Evolutionary conservation across 2,888 invertebrate species (phyloP).

Genomic region (Cecidostiba fungosa): DNA sequence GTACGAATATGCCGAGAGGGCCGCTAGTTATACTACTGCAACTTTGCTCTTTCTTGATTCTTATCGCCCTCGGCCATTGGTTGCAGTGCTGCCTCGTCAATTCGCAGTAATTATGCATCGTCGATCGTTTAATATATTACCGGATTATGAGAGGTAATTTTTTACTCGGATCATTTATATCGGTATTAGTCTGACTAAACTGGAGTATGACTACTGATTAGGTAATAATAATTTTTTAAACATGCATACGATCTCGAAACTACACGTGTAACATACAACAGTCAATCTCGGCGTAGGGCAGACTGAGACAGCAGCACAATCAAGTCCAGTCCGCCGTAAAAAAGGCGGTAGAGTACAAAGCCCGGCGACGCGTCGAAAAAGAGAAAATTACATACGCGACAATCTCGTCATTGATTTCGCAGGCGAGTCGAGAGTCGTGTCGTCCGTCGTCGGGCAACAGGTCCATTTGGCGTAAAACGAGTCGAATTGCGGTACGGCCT

Average conservation of each 20-base stretch:
- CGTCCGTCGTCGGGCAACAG: slow-evolving; percentile 72
- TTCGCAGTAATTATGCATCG: neutral
- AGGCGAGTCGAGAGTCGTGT: neutral
- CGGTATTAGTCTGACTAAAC: neutral
- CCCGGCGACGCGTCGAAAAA: slow-evolving; percentile 4
- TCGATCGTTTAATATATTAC: neutral
- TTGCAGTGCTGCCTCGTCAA: neutral
- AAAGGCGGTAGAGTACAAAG: neutral
- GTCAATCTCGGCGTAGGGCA: neutral
- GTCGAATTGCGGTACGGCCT: slow-evolving; percentile 67
- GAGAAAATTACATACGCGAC: slow-evolving; percentile 42
- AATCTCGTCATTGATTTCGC: slow-evolving; percentile 59
- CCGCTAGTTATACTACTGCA: slow-evolving; percentile 49
- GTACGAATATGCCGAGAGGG: slow-evolving; percentile 72
- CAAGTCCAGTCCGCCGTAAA: slow-evolving; percentile 5
- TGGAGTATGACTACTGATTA: too few species aligned
- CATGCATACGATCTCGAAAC: too few species aligned
- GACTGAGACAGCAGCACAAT: neutral
- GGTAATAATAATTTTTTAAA: too few species aligned
- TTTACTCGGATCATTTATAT: neutral
- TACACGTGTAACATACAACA: too few species aligned
- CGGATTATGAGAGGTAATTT: neutral
- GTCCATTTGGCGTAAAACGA: slow-evolving; percentile 70
- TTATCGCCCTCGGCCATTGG: neutral
- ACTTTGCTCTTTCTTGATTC: slow-evolving; percentile 37